Evolutionary conservation across 2,797 vertebrate species (phyloP).

Genomic region (Emydoidea blandingii): DNA sequence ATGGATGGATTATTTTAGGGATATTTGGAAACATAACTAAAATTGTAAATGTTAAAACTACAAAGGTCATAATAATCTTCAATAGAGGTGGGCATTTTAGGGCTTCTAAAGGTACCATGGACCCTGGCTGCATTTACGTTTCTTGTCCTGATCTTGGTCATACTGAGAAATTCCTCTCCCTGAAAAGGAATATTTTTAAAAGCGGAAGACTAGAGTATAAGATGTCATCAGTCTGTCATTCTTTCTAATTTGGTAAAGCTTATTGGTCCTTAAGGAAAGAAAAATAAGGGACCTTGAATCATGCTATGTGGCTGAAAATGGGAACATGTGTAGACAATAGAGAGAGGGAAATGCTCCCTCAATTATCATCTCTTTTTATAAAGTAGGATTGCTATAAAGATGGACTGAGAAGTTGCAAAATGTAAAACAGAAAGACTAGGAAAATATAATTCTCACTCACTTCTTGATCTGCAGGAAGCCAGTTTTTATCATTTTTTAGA

Average conservation of each 20-base stretch:
- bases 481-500: neutral
- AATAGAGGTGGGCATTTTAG: neutral
- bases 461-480: neutral
- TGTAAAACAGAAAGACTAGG: neutral
- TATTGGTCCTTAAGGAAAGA: conserved; percentile 33
- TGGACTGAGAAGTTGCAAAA: neutral
- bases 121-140: neutral
- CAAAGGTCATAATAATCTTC: neutral
- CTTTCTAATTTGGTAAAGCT: conserved; percentile 49
- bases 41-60: neutral
- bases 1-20: neutral
- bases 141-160: neutral
- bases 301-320: neutral
- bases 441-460: neutral
- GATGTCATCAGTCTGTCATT: conserved; percentile 67
- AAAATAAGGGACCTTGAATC: conserved; percentile 41
- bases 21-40: neutral
- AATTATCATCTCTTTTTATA: conserved; percentile 15
- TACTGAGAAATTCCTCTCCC: neutral
- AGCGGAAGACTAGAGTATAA: conserved; percentile 1
- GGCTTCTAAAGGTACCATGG: neutral
- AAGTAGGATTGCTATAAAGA: neutral
- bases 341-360: neutral
- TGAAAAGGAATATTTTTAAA: conserved; percentile 49
- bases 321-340: neutral